Percentiles rank a stretch among this genome's conserved stretches.
phyloP scores from a whole-genome alignment of 2,797 vertebrate genomes.

The Anabas testudineus region DNA sequence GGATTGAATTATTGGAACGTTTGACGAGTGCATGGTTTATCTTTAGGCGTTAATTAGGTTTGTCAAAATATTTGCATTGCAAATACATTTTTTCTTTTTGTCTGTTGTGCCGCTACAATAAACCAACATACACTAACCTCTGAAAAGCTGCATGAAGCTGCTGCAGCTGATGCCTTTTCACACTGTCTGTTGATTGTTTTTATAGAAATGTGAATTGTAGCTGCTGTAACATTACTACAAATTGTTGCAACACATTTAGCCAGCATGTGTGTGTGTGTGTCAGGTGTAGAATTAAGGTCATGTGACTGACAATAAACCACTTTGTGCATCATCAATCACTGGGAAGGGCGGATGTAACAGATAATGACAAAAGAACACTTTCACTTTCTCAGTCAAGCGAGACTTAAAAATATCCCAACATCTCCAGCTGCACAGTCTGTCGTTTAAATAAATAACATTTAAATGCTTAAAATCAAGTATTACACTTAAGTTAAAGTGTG shows the following conservation, averaged over 20 bases:
- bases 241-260: not conserved
- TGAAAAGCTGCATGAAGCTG: not conserved
- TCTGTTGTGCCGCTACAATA: not conserved
- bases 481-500: too few species aligned
- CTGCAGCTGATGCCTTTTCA: not conserved
- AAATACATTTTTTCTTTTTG: too few species aligned
- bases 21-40: too few species aligned
- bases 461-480: too few species aligned
- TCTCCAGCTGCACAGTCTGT: not conserved
- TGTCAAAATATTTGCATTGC: too few species aligned
- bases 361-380: conserved; percentile 6
- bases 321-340: not conserved
- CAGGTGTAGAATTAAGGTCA: not conserved
- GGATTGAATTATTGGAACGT: too few species aligned
- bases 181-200: too few species aligned
- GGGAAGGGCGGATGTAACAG: not conserved
- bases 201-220: not conserved
- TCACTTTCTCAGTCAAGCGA: conserved; percentile 52
- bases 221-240: not conserved
- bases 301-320: conserved; percentile 14
- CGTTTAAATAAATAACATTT: not conserved
- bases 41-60: too few species aligned
- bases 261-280: not conserved
- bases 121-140: not conserved
- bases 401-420: not conserved